These are phyloP conservation scores for Lochmaea capreae DNA, from an alignment of 2,888 invertebrate genomes.

Conservation along the genomic window DNA sequence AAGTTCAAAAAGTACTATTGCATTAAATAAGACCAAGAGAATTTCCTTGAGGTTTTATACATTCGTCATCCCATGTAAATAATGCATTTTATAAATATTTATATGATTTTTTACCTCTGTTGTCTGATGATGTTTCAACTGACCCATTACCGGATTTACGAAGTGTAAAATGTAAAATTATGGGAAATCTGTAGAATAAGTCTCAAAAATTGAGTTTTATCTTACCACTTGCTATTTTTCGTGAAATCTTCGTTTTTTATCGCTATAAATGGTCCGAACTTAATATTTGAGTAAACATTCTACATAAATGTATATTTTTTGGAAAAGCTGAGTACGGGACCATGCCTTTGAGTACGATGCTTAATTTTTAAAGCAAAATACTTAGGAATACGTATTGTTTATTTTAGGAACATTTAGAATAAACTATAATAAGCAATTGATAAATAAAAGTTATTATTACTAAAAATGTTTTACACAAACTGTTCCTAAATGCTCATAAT, in stretches of 20 bases:
- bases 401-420: conserved; percentile 11
- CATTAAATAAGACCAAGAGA: no score
- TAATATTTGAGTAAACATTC: conserved; percentile 24
- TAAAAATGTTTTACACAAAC: no score
- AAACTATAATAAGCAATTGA: background rate
- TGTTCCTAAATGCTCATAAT: background rate
- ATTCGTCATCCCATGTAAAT: no score
- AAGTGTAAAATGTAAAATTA: conserved; percentile 8
- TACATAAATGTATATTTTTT: conserved; percentile 45
- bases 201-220: conserved; percentile 26
- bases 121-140: background rate
- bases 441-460: no score
- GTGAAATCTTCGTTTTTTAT: background rate
- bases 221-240: conserved; percentile 8
- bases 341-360: conserved; percentile 36
- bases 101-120: background rate
- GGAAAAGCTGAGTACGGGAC: conserved; percentile 45
- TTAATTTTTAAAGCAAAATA: conserved; percentile 16
- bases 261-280: conserved; percentile 35
- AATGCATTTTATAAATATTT: background rate
- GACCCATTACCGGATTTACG: background rate
- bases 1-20: no score
- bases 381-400: conserved; percentile 3
- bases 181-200: conserved; percentile 8
- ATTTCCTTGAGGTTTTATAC: no score